Conservation (phyloP, 2,888 invertebrate genomes). For the Cephus pulcher region DNA sequence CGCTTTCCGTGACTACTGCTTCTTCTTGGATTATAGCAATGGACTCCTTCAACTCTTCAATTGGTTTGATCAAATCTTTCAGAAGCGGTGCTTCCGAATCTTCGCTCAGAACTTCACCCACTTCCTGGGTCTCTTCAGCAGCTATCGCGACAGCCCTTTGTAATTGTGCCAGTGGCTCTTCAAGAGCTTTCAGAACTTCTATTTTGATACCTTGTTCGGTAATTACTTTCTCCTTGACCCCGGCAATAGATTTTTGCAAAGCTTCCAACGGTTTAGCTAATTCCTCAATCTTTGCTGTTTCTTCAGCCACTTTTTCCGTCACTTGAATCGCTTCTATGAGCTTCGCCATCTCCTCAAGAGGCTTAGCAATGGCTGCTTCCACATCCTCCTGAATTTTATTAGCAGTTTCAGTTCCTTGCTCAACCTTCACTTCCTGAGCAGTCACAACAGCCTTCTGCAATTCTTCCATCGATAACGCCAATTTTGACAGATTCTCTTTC, state of each 20-base stretch:
- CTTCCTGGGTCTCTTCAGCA: not conserved
- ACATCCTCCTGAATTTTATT: constrained; percentile 12
- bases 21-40: constrained; percentile 39
- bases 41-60: constrained; percentile 40
- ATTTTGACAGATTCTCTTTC: constrained; percentile 14
- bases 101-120: constrained; percentile 63
- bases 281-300: constrained; percentile 5
- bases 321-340: constrained; percentile 1
- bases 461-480: constrained; percentile 26
- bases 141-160: constrained; percentile 25
- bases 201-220: constrained; percentile 28
- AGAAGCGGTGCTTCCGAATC: constrained; percentile 18
- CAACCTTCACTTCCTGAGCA: constrained; percentile 5
- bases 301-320: constrained; percentile 17
- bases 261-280: constrained; percentile 11
- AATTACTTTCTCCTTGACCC: constrained; percentile 14
- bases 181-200: constrained; percentile 25
- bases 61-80: constrained; percentile 36
- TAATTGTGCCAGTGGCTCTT: constrained; percentile 24
- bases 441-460: constrained; percentile 26
- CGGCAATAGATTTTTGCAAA: constrained; percentile 21
- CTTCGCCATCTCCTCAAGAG: constrained; percentile 14
- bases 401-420: not conserved
- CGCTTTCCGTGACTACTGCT: not conserved
- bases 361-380: constrained; percentile 6